phyloP scores from a whole-genome alignment of 2,113 vertebrate species.

The Serilophus lunatus region DNA sequence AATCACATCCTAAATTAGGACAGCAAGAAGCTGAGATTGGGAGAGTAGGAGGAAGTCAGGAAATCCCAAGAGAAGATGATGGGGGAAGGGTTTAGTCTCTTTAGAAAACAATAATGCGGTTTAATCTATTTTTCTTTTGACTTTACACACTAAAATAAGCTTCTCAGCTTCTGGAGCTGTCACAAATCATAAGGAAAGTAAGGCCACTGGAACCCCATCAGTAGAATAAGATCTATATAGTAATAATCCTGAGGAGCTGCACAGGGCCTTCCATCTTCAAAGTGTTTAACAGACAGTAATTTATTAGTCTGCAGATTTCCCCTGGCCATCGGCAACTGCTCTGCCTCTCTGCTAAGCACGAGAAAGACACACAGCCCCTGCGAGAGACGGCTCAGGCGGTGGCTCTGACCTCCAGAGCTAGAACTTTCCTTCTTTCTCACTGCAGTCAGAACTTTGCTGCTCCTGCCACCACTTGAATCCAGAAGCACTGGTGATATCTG shows the following conservation, averaged over 20 bases:
- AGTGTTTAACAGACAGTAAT: constrained; percentile 54
- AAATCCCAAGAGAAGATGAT: constrained; percentile 41
- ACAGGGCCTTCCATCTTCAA: constrained; percentile 42
- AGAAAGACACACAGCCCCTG: not conserved
- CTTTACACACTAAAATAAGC: constrained; percentile 48
- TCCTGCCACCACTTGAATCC: not conserved
- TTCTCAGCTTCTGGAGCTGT: constrained; percentile 43
- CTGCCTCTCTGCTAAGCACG: not conserved
- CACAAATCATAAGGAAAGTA: constrained; percentile 56
- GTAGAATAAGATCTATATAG: constrained; percentile 6
- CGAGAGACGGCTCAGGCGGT: not conserved
- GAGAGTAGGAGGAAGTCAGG: constrained; percentile 52
- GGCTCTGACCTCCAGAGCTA: not conserved
- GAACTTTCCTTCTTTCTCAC: not conserved
- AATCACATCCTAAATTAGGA: constrained; percentile 47
- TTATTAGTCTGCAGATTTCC: constrained; percentile 52
- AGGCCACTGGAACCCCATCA: not conserved
- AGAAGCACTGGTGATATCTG: not conserved
- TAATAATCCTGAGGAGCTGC: constrained; percentile 26
- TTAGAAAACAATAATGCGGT: constrained; percentile 49
- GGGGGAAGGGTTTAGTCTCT: constrained; percentile 46
- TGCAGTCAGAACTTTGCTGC: not conserved
- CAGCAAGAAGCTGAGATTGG: constrained; percentile 20
- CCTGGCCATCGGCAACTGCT: constrained; percentile 33
- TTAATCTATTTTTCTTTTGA: constrained; percentile 55